phyloP scores from a whole-genome alignment of 2,113 vertebrate genomes.

The Caretta caretta region DNA sequence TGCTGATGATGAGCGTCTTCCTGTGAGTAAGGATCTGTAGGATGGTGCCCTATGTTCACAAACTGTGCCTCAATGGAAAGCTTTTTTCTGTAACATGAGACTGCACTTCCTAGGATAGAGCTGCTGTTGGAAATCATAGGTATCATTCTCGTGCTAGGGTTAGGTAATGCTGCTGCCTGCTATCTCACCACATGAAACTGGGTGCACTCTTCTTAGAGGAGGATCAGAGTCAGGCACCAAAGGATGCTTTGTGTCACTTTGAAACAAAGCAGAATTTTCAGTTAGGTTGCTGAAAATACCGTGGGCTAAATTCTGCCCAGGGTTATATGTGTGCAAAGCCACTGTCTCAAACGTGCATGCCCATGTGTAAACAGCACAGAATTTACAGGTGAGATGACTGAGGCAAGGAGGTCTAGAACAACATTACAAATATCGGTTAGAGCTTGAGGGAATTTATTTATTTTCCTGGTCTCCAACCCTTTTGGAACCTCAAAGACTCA shows the following conservation, averaged over 20 bases:
- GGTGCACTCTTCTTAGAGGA: background rate
- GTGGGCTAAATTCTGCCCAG: background rate
- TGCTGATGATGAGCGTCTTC: rapidly evolving
- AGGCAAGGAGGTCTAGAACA: background rate
- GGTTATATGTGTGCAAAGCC: background rate
- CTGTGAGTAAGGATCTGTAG: rapidly evolving
- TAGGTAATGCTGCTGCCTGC: background rate
- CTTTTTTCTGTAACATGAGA: background rate
- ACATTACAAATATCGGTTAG: background rate
- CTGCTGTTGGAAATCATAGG: background rate
- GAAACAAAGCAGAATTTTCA: background rate
- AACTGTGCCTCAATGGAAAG: background rate
- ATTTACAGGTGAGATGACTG: background rate
- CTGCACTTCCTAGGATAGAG: background rate
- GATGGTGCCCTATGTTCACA: background rate
- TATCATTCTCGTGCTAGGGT: background rate
- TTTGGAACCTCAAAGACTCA: rapidly evolving
- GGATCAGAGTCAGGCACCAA: background rate
- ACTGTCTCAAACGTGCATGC: background rate
- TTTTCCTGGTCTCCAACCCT: background rate
- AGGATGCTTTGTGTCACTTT: background rate
- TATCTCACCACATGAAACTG: background rate
- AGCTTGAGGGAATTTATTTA: background rate
- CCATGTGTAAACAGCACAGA: background rate
- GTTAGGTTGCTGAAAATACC: background rate